phyloP scores from a whole-genome alignment of 2,113 vertebrate genomes.

The Brienomyrus longianalis region DNA sequence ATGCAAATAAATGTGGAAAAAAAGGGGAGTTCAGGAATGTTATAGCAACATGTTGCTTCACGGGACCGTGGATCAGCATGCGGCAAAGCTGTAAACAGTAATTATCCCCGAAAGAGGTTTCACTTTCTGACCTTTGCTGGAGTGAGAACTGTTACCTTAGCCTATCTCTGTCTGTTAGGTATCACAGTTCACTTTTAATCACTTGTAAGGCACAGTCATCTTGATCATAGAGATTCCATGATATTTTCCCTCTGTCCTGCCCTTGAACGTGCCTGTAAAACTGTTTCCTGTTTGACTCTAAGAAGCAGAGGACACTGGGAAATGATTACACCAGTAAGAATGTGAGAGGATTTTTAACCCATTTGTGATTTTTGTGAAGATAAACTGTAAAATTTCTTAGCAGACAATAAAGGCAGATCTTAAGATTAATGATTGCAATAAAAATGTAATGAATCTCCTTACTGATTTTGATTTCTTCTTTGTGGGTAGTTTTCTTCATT shows the following conservation, averaged over 20 bases:
- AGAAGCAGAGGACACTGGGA: background rate
- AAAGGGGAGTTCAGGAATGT: constrained; percentile 11
- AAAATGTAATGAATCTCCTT: background rate
- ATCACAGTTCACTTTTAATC: constrained; percentile 4
- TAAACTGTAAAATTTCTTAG: too few species aligned
- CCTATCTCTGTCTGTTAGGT: background rate
- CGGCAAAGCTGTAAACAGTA: constrained; percentile 29
- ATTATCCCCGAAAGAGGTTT: constrained; percentile 38
- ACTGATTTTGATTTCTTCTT: background rate
- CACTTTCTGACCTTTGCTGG: constrained; percentile 26
- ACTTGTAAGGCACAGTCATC: background rate
- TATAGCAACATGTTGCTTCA: constrained; percentile 32
- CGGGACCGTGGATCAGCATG: constrained; percentile 10
- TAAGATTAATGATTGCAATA: background rate
- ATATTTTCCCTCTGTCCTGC: background rate
- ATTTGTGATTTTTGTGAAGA: constrained; percentile 8
- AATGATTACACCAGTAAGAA: background rate
- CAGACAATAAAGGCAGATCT: background rate
- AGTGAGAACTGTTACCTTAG: constrained; percentile 26
- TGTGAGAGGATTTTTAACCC: constrained; percentile 6
- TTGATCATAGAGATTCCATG: constrained; percentile 13
- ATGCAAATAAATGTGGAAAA: constrained; percentile 25
- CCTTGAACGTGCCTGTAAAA: background rate
- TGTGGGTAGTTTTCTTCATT: background rate
- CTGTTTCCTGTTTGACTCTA: constrained; percentile 18